Conservation (phyloP, 1,140 invertebrate genomes). For the Halesus radiatus region DNA sequence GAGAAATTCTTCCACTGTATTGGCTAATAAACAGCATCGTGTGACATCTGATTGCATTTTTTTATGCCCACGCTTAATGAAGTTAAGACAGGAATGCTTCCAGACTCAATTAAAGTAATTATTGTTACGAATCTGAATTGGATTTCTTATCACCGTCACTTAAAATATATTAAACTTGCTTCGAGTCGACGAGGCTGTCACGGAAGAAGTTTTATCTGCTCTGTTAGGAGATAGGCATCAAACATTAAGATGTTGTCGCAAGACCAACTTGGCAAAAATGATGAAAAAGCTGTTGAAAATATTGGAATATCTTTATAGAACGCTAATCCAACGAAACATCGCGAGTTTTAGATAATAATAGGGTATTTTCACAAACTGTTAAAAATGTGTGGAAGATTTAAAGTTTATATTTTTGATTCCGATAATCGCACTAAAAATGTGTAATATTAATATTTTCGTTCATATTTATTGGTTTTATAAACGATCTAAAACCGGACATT, state of each 20-base stretch:
- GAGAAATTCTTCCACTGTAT: too few relatives aligned
- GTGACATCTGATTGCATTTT: neutral
- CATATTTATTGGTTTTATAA: too few relatives aligned
- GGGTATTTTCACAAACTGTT: too few relatives aligned
- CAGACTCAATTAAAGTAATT: neutral
- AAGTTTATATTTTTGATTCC: too few relatives aligned
- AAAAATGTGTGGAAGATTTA: too few relatives aligned
- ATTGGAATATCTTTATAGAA: too few relatives aligned
- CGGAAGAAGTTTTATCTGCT: neutral
- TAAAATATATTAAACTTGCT: constrained; percentile 4
- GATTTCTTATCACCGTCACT: neutral
- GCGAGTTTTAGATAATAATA: too few relatives aligned
- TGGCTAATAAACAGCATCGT: neutral
- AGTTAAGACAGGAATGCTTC: neutral
- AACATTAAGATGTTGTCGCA: constrained; percentile 36
- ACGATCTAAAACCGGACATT: too few relatives aligned
- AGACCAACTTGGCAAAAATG: neutral
- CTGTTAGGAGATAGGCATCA: constrained; percentile 10
- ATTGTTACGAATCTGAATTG: neutral
- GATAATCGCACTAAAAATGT: too few relatives aligned
- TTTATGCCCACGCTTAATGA: neutral
- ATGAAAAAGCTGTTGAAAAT: too few relatives aligned
- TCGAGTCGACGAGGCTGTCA: neutral
- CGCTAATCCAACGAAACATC: too few relatives aligned
- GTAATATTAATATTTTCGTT: too few relatives aligned